Base-by-base conservation (phyloP, 2,888 invertebrate genomes). In the Yponomeuta sedellus region DNA sequence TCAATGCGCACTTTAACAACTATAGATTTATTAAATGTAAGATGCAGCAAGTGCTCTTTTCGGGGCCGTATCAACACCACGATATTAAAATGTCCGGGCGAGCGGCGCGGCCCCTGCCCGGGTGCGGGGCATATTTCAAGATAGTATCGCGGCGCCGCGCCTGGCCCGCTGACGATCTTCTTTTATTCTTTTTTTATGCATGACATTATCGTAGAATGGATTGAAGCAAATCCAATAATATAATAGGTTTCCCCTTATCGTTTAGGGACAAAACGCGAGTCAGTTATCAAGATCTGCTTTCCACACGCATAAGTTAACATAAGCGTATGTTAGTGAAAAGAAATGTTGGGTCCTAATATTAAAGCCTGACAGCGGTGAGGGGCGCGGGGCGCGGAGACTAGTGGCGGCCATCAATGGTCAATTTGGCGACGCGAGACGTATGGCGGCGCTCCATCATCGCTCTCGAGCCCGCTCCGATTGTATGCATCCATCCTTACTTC, bases 191-290 rank as follows among this genome's bases (percentile, higher is more conserved):
- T 52, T 52, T 52, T 52, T 52, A 52, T 52, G 44, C 44, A 52
- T 52, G 44, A 52, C 44, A 52, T 52, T 52, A 52, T 52, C 44
- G 44, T 52, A 52, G 44, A 52, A 52, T 52, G 44, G 44, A 52
- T 52, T 52, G 44, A 16, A 16, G 44, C 34, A 52, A 52, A 52
- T 52, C 44, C 44, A 52, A 52, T 52, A 52, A 52, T 52, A 52
- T 52, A 52, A 52, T 12, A 52, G 12, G 44, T 52, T 52, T 52
- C 5, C 3, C 8, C 16, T 16, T 52, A 16, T 16, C 16, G 16
- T 12, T 52, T 52, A 12, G 3, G 44, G 44, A 16, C 12, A 12
- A 52, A 52, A 52, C 16, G 16, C 16, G 44, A 16, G 4, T 16
- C 16, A 12, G 44, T 12, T 4, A 16, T 52, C 44, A 16, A 16